Conservation (phyloP, 1,140 invertebrate species). For the Bilobella aurantiaca region DNA sequence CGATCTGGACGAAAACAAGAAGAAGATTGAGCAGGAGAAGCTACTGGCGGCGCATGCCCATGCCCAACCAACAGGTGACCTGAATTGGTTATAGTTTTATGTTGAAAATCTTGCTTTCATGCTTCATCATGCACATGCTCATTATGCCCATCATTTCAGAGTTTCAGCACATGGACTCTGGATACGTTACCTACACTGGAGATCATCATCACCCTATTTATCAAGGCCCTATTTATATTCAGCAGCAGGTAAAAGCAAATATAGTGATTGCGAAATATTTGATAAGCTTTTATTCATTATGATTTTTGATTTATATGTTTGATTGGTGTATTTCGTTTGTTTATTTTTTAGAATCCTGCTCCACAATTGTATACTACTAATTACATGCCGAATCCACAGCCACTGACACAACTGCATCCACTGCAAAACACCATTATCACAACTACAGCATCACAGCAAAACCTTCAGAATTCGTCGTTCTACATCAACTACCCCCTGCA, state of each 20-base stretch:
- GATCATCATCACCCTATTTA: not conserved
- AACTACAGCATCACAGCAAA: not conserved
- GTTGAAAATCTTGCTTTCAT: not conserved
- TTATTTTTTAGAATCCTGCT: not conserved
- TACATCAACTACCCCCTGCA: slow-evolving; percentile 1
- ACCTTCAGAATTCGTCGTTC: not conserved
- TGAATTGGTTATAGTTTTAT: not conserved
- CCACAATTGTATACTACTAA: not conserved
- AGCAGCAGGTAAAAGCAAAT: slow-evolving; percentile 13
- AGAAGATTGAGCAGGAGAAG: slow-evolving; percentile 32
- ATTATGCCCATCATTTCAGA: not conserved
- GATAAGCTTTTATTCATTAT: too few relatives aligned
- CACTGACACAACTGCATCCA: not conserved
- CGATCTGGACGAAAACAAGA: slow-evolving; percentile 51
- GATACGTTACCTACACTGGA: slow-evolving; percentile 8
- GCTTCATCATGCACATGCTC: not conserved
- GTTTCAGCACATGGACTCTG: slow-evolving; percentile 5
- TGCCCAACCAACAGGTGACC: not conserved
- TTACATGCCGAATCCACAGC: not conserved
- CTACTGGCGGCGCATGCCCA: not conserved
- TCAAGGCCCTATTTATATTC: slow-evolving; percentile 5
- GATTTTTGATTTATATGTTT: not conserved
- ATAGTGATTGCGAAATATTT: too few relatives aligned
- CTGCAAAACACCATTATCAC: not conserved
- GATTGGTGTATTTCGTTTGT: too few relatives aligned